Conservation (phyloP, 2,113 vertebrate genomes). For the Rhegmatorhina hoffmannsi region DNA sequence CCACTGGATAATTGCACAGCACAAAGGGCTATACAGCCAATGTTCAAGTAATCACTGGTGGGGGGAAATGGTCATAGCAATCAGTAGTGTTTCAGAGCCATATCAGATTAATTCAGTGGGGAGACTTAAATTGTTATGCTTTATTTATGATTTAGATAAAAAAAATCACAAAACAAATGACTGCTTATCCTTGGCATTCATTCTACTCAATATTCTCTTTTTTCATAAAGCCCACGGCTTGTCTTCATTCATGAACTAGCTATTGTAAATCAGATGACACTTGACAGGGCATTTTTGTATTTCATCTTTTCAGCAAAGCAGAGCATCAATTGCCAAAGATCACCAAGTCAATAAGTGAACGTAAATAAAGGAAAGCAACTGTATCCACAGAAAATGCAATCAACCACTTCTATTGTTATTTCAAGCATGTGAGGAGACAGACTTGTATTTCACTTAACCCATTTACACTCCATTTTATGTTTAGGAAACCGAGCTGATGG, state of each 20-base stretch:
- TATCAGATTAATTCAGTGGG: conserved; percentile 31
- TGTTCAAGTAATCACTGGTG: neutral
- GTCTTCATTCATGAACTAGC: neutral
- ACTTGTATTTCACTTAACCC: neutral
- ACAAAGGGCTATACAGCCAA: neutral
- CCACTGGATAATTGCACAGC: neutral
- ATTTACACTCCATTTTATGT: neutral
- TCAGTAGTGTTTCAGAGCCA: neutral
- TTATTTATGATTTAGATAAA: conserved; percentile 18
- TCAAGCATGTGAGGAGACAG: neutral
- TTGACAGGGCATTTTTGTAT: neutral
- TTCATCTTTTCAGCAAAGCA: conserved; percentile 1
- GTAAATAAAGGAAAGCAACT: neutral
- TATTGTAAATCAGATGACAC: neutral
- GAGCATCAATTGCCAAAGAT: neutral
- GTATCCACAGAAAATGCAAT: neutral
- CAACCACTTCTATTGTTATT: neutral
- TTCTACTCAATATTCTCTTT: neutral
- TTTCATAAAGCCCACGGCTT: neutral
- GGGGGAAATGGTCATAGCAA: neutral
- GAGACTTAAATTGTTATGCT: neutral
- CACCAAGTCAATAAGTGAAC: neutral
- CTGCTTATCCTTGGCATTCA: neutral
- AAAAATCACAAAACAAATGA: neutral
- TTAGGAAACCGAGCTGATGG: neutral